Evolutionary conservation across 2,888 invertebrate genomes (phyloP), one percentile per base, ranked within the genome.

Genomic region (Ectemnius lituratus): DNA sequence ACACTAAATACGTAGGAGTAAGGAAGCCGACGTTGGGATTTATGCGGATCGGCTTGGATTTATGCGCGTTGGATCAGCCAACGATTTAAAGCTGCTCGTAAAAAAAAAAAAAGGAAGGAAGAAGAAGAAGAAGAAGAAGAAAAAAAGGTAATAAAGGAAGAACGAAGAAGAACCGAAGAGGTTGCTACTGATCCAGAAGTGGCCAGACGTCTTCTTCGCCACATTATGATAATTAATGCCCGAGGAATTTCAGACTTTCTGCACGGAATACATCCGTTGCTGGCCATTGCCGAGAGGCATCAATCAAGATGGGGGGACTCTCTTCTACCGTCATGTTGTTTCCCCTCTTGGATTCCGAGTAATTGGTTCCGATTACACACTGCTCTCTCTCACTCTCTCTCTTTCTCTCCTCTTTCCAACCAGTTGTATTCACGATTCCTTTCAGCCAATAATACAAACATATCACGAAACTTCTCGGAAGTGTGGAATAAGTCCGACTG

Each of bases 341-440:
- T 3, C 23, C 23, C 23, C 23, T 23, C 23, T 3, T 2, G 71
- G 81, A 86, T 85, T 82, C 76, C 85, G 82, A 82, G 81, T 85
- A 85, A 86, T 86, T 86, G 84, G 82, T 77, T 79, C 83, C 82
- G 86, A 85, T 86, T 84, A 80, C 81, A 78, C 75, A 63, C 69
- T 71, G 67, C 76, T 68, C 64, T 72, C 69, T 65, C 11, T 47
- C 57, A n/a, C n/a, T 18, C 37, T 8, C 37, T 4, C 4, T 3
- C 1, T 4, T 4, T 11, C 11, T 46, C 63, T 49, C 62, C 18
- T 20, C 58, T 20, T 27, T 13, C 37, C 11, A 49, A 49, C 47
- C 23, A 57, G 47, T 59, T 60, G 70, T 18, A 49, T 23, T 60
- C 62, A 56, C 69, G 68, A 63, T 56, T 76, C 57, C 28, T 6